These are phyloP conservation scores for Beroe forskalii DNA, from an alignment of 37 sponge, comb jelly and placozoan species.

Conservation along the genomic window DNA sequence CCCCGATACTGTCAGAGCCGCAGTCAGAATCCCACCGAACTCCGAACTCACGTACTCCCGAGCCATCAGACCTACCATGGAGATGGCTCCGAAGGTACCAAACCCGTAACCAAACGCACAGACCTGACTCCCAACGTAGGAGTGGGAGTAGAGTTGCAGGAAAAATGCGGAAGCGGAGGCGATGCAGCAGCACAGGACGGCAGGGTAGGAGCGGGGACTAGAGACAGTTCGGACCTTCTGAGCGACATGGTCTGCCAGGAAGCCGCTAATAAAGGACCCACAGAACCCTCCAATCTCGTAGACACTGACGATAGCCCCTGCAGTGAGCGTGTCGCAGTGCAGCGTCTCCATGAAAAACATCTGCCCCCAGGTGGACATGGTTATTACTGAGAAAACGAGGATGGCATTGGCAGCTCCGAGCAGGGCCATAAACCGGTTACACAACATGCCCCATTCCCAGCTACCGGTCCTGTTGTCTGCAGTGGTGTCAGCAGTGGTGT, in stretches of 20 bases:
- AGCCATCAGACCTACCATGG: conserved; percentile 35
- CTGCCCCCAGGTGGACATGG: conserved; percentile 50
- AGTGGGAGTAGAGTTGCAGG: not conserved
- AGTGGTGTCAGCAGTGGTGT: not conserved
- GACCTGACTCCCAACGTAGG: not conserved
- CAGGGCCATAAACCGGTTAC: not conserved
- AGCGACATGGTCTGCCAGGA: conserved; percentile 10
- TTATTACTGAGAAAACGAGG: not conserved
- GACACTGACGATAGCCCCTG: conserved; percentile 5
- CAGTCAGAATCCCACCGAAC: not conserved
- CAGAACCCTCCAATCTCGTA: conserved; percentile 52
- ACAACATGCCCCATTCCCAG: conserved; percentile 40
- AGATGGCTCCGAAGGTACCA: not conserved
- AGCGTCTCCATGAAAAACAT: not conserved
- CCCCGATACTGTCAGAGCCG: not conserved
- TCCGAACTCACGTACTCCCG: not conserved
- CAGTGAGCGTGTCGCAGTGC: conserved; percentile 11
- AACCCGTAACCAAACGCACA: conserved; percentile 12
- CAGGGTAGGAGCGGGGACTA: not conserved
- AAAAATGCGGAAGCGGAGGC: not conserved
- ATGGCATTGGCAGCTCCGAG: not conserved
- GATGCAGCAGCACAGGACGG: not conserved
- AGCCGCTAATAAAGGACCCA: not conserved
- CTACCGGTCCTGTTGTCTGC: too few species aligned
- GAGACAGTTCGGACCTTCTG: not conserved